Percentiles rank a stretch among this genome's conserved stretches.
Conservation (phyloP, 2,888 invertebrate species). For the Selenia dentaria region DNA sequence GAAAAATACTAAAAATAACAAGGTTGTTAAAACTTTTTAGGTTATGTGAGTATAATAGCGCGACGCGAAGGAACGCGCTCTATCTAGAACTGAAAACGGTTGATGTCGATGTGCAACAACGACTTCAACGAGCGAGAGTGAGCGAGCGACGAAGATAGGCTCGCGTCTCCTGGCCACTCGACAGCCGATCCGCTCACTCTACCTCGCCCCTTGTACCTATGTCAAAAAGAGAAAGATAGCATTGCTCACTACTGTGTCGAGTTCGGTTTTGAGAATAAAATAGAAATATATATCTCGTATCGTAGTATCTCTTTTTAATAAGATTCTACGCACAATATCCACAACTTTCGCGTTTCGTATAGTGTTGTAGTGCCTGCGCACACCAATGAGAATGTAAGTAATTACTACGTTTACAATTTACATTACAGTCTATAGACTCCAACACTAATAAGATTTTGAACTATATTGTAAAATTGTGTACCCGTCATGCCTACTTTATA, state of each 20-base stretch:
- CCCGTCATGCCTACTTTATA: no score
- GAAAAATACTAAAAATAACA: conserved; percentile 65
- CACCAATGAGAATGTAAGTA: no score
- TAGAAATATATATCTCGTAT: conserved; percentile 26
- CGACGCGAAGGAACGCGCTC: conserved; percentile 81
- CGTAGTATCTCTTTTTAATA: conserved; percentile 37
- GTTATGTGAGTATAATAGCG: conserved; percentile 80
- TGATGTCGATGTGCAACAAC: conserved; percentile 81
- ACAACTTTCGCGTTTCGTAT: no score
- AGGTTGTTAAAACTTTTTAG: conserved; percentile 72
- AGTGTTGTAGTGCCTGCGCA: no score
- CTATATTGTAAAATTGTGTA: no score
- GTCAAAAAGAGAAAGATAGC: conserved; percentile 57
- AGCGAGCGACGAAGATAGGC: conserved; percentile 50
- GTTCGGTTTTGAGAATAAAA: conserved; percentile 42
- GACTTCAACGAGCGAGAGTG: no score
- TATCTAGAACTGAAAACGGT: conserved; percentile 81
- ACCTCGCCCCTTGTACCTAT: conserved; percentile 43
- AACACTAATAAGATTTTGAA: no score
- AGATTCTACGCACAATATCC: conserved; percentile 15
- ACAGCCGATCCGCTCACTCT: conserved; percentile 43
- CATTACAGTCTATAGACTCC: no score
- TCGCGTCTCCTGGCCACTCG: conserved; percentile 61
- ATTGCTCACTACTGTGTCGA: conserved; percentile 50
- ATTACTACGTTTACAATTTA: no score